Percentiles rank a stretch among this genome's conserved stretches.
These are phyloP conservation scores for Hanleya hanleyi DNA, from an alignment of 2,888 invertebrate species.

Conservation along the genomic window DNA sequence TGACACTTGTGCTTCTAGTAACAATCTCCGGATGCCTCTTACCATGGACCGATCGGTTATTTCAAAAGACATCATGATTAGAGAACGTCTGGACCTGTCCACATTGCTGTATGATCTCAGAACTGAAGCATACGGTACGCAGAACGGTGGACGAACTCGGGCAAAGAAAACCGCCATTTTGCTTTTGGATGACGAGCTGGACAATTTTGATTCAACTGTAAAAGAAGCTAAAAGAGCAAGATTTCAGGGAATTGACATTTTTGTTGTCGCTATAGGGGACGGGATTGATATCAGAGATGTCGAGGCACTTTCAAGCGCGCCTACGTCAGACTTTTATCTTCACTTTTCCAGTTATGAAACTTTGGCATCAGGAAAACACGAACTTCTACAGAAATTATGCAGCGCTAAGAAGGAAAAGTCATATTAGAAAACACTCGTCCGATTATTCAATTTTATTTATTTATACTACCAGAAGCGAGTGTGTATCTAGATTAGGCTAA, in stretches of 20 bases:
- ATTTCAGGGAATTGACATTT: slow-evolving; percentile 11
- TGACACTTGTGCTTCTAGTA: background rate
- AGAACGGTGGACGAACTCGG: slow-evolving; percentile 30
- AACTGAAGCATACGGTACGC: background rate
- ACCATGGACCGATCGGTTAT: background rate
- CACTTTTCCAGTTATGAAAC: too few relatives aligned
- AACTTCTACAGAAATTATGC: too few relatives aligned
- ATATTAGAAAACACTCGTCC: too few relatives aligned
- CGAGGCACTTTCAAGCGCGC: background rate
- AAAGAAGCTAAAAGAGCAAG: slow-evolving; percentile 11
- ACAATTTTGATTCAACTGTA: background rate
- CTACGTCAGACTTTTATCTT: too few relatives aligned
- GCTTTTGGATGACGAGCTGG: slow-evolving; percentile 9
- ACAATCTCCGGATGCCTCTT: background rate
- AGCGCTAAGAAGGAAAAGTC: too few relatives aligned
- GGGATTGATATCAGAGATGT: background rate
- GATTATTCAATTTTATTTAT: too few relatives aligned
- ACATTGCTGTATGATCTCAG: background rate
- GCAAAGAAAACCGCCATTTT: slow-evolving; percentile 53
- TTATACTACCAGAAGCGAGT: too few relatives aligned
- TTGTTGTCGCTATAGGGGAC: slow-evolving; percentile 12
- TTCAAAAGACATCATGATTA: background rate
- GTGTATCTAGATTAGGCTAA: too few relatives aligned
- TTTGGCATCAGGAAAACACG: too few relatives aligned
- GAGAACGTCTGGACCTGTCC: background rate